Evolutionary conservation across 2,888 invertebrate genomes (phyloP).

Genomic region (Luffia ferchaultella): DNA sequence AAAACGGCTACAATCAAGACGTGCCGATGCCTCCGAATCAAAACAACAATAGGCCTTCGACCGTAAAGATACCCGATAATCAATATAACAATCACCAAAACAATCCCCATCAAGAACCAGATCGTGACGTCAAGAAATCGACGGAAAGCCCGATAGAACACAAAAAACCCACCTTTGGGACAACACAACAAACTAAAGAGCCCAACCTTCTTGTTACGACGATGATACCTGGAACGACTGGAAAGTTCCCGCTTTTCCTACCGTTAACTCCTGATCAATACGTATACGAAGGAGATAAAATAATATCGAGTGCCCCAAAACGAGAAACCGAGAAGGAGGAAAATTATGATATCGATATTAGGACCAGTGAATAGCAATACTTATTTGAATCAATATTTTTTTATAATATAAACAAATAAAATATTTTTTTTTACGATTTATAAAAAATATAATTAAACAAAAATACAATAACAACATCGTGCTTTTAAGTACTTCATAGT

Average conservation of each 20-base stretch:
- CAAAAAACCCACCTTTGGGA: neutral
- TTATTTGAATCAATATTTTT: no score
- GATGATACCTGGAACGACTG: slow-evolving; percentile 1
- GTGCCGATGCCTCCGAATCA: neutral
- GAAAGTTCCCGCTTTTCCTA: slow-evolving; percentile 34
- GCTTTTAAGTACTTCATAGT: no score
- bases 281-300: slow-evolving; percentile 31
- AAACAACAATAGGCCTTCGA: neutral
- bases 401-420: no score
- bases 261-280: slow-evolving; percentile 37
- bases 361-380: slow-evolving; percentile 32
- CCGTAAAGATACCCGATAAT: neutral
- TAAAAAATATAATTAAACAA: no score
- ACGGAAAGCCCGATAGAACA: neutral
- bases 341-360: slow-evolving; percentile 36
- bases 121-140: neutral
- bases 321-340: slow-evolving; percentile 34
- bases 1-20: slow-evolving; percentile 7
- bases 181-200: neutral
- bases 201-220: neutral
- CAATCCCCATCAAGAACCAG: slow-evolving; percentile 7
- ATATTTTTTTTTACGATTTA: no score
- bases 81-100: neutral
- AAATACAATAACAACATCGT: no score
- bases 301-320: slow-evolving; percentile 37